Percentiles rank a stretch among this genome's conserved stretches.
Conservation (phyloP, 2,888 invertebrate species). For the Gymnosoma rotundatum region DNA sequence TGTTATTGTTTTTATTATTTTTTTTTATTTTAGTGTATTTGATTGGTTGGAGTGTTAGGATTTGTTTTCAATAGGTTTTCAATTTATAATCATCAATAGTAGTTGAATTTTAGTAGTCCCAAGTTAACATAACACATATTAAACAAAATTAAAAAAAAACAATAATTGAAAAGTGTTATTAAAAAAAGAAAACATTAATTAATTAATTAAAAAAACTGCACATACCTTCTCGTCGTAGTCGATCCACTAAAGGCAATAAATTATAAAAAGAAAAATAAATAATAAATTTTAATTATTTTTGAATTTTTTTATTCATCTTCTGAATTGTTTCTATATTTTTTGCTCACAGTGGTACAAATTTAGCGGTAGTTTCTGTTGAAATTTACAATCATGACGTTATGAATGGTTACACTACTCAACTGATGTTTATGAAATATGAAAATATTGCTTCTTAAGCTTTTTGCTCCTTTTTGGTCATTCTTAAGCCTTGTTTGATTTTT, state of each 20-base stretch:
- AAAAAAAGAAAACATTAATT: not conserved
- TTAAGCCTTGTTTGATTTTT: no score
- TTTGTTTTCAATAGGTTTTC: conserved; percentile 22
- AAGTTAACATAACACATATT: conserved; percentile 57
- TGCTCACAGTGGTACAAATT: conserved; percentile 40
- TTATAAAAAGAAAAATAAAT: conserved; percentile 63
- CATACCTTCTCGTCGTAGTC: conserved; percentile 62
- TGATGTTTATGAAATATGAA: not conserved
- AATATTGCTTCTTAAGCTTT: not conserved
- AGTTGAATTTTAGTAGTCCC: conserved; percentile 48
- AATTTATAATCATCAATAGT: conserved; percentile 50
- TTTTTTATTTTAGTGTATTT: conserved; percentile 15
- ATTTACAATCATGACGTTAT: conserved; percentile 9
- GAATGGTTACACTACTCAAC: not conserved
- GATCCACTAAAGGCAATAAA: conserved; percentile 39
- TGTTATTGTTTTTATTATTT: conserved; percentile 1
- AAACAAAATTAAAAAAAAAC: conserved; percentile 34
- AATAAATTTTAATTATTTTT: conserved; percentile 66
- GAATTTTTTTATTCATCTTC: not conserved
- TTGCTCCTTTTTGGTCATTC: no score
- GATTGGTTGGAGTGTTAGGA: conserved; percentile 9
- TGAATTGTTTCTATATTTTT: not conserved
- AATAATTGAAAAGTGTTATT: conserved; percentile 27
- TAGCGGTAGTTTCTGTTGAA: conserved; percentile 24
- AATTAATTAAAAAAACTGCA: conserved; percentile 19